Evolutionary conservation across 2,888 invertebrate genomes (phyloP).

Genomic region (Glaucopsyche alexis): DNA sequence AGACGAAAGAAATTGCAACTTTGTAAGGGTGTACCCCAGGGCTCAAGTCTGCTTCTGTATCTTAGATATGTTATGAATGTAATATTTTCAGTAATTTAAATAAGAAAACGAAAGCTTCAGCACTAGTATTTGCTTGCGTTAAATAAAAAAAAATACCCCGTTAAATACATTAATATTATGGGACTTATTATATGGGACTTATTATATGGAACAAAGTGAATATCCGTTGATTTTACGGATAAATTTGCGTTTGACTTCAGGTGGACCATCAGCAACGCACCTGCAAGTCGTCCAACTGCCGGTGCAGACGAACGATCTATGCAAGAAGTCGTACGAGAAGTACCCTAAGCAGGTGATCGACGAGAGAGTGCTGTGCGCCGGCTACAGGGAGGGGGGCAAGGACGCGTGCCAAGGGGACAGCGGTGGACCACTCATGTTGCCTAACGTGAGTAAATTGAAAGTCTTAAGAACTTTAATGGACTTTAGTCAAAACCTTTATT

Average conservation of each 20-base stretch:
- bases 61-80: neutral
- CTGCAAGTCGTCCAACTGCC: constrained; percentile 87
- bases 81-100: neutral
- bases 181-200: too few relatives aligned
- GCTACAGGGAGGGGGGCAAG: constrained; percentile 81
- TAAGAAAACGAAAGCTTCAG: neutral
- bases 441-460: constrained; percentile 57
- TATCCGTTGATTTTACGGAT: too few relatives aligned
- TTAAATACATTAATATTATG: too few relatives aligned
- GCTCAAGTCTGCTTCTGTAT: neutral
- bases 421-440: constrained; percentile 88
- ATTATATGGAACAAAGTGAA: too few relatives aligned
- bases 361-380: constrained; percentile 85
- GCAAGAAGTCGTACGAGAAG: constrained; percentile 77
- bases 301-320: constrained; percentile 81
- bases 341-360: constrained; percentile 79
- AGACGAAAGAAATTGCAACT: neutral
- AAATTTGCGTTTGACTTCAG: constrained; percentile 57
- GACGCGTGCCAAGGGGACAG: constrained; percentile 91
- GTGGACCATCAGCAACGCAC: constrained; percentile 82
- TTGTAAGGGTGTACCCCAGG: neutral
- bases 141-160: too few relatives aligned
- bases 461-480: too few relatives aligned
- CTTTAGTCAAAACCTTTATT: too few relatives aligned
- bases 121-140: too few relatives aligned